phyloP scores from a whole-genome alignment of 2,113 vertebrate genomes.

The Pontoporia blainvillei region DNA sequence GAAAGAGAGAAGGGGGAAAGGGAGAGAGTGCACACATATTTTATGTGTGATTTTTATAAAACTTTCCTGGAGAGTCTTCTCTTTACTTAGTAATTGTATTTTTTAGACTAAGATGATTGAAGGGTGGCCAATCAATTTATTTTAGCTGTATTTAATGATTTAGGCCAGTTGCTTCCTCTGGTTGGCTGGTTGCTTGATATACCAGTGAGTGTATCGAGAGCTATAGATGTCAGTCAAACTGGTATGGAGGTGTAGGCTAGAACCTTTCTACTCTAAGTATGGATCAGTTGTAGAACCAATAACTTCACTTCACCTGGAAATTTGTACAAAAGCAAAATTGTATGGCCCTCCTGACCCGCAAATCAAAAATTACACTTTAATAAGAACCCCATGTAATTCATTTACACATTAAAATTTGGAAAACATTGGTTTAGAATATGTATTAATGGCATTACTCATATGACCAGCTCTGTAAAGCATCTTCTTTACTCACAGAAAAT shows the following conservation, averaged over 20 bases:
- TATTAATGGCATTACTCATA: neutral
- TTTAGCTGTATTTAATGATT: neutral
- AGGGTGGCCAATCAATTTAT: neutral
- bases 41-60: neutral
- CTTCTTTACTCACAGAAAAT: neutral
- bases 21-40: neutral
- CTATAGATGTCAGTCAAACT: neutral
- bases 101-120: neutral
- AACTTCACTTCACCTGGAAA: neutral
- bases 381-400: neutral
- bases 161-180: neutral
- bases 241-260: neutral
- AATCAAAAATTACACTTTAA: neutral
- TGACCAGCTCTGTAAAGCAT: neutral
- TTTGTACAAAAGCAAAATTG: neutral
- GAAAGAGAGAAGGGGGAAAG: neutral
- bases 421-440: neutral
- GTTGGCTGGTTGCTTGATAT: neutral
- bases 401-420: neutral
- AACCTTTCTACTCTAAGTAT: neutral
- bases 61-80: neutral
- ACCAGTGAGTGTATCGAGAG: neutral
- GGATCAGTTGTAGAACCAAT: neutral
- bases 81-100: neutral
- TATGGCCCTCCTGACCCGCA: neutral